These are phyloP conservation scores for Myotis davidii DNA, from an alignment of 2,113 vertebrate species.

Conservation along the genomic window DNA sequence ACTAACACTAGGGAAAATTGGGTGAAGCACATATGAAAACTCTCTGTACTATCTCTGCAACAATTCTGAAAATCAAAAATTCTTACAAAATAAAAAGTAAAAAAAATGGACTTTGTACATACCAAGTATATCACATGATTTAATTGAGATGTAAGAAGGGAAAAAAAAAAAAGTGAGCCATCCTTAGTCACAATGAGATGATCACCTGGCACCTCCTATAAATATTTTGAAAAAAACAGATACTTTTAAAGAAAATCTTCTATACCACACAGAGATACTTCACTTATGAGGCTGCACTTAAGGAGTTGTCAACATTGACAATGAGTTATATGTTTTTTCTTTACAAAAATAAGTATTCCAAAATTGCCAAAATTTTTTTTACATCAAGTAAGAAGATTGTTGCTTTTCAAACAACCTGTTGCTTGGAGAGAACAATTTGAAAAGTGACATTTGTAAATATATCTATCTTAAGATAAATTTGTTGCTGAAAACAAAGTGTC, in stretches of 20 bases:
- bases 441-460: not conserved
- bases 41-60: not conserved
- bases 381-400: not conserved
- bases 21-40: not conserved
- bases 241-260: not conserved
- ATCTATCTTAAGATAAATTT: not conserved
- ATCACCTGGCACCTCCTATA: not conserved
- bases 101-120: not conserved
- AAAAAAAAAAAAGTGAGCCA: not conserved
- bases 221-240: not conserved
- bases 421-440: not conserved
- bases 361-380: not conserved
- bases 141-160: not conserved
- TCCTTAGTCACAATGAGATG: not conserved
- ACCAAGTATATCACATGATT: not conserved
- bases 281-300: not conserved
- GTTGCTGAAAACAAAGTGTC: not conserved
- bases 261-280: not conserved
- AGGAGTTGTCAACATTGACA: not conserved
- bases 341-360: not conserved
- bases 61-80: not conserved
- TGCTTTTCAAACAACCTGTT: not conserved
- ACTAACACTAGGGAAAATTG: not conserved
- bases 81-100: not conserved
- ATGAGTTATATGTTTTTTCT: not conserved